phyloP scores from a whole-genome alignment of 2,113 vertebrate species.

The Thinocorus orbignyianus region DNA sequence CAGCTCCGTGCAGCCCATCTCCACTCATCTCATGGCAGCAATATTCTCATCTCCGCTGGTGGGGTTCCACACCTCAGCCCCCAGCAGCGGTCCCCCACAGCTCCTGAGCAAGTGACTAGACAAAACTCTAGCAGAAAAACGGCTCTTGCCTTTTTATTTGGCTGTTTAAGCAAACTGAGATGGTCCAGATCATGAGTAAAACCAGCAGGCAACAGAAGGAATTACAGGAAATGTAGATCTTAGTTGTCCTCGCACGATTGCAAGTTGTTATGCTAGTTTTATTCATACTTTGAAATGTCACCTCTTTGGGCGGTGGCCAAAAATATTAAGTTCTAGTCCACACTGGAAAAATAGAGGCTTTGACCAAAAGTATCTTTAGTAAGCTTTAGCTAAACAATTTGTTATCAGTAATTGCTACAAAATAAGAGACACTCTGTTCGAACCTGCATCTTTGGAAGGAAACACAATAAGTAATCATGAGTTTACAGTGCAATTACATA shows the following conservation, averaged over 20 bases:
- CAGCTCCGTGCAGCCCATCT: neutral
- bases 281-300: constrained; percentile 30
- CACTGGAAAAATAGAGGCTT: neutral
- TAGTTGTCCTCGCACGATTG: neutral
- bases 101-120: neutral
- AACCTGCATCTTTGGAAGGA: neutral
- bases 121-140: neutral
- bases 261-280: constrained; percentile 39
- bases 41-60: neutral
- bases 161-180: neutral
- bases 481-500: constrained; percentile 2
- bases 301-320: constrained; percentile 34
- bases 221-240: constrained; percentile 34
- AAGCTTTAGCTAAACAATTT: constrained; percentile 30
- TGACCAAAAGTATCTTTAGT: neutral
- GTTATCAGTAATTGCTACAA: constrained; percentile 35
- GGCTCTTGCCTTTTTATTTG: neutral
- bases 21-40: neutral
- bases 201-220: constrained; percentile 18
- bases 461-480: constrained; percentile 15
- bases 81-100: neutral
- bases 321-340: neutral
- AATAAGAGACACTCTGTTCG: constrained; percentile 14
- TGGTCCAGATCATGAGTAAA: neutral
- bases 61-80: neutral